Conservation (phyloP, 2,113 vertebrate genomes). For the Oophaga pumilio region DNA sequence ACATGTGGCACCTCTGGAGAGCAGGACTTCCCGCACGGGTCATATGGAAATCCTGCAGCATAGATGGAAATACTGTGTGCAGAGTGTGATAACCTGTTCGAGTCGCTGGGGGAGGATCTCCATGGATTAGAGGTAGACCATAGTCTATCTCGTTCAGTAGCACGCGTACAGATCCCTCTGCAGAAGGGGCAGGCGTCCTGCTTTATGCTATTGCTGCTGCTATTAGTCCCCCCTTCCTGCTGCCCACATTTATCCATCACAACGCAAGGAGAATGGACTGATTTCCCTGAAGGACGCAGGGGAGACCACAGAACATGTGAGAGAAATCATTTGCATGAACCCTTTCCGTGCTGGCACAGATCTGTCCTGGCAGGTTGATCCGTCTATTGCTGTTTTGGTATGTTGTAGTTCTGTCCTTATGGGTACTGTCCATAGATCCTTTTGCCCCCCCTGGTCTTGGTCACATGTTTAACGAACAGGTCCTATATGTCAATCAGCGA, state of each 20-base stretch:
- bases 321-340: slow-evolving; percentile 49
- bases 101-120: slow-evolving; percentile 52
- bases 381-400: slow-evolving; percentile 20
- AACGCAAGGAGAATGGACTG: slow-evolving; percentile 51
- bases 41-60: slow-evolving; percentile 23
- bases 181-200: slow-evolving; percentile 55
- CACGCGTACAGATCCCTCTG: slow-evolving; percentile 43
- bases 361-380: slow-evolving; percentile 21
- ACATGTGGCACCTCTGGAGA: slow-evolving; percentile 26
- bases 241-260: slow-evolving; percentile 56
- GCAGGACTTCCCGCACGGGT: slow-evolving; percentile 6
- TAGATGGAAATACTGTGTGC: slow-evolving; percentile 33
- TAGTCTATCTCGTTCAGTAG: slow-evolving; percentile 35
- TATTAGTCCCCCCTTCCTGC: slow-evolving; percentile 38
- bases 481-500: neutral
- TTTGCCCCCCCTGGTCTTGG: neutral
- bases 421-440: neutral
- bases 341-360: slow-evolving; percentile 31
- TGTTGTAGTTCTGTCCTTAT: slow-evolving; percentile 7
- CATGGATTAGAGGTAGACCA: slow-evolving; percentile 51
- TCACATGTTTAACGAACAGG: neutral
- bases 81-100: slow-evolving; percentile 51
- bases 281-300: slow-evolving; percentile 56
- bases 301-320: slow-evolving; percentile 52
- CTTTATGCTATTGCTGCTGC: slow-evolving; percentile 45